phyloP scores from a whole-genome alignment of 2,797 vertebrate genomes.

The Melopsittacus undulatus region DNA sequence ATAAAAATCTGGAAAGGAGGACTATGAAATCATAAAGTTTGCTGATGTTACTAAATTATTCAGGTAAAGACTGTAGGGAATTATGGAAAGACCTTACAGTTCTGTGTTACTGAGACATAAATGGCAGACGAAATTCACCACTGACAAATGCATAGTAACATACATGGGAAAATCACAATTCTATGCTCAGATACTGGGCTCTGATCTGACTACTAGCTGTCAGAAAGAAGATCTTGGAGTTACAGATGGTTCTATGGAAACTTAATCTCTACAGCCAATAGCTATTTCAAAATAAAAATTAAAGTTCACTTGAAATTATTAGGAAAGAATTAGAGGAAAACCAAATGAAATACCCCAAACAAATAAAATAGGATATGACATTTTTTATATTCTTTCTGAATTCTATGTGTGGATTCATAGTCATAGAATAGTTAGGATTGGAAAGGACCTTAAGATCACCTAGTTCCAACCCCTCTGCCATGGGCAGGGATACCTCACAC shows the following conservation, averaged over 20 bases:
- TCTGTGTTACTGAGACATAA: not conserved
- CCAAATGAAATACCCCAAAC: not conserved
- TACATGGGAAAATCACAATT: not conserved
- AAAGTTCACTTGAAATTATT: not conserved
- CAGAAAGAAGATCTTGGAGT: not conserved
- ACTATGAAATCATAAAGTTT: not conserved
- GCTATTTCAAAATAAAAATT: not conserved
- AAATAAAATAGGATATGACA: not conserved
- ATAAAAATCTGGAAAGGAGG: not conserved
- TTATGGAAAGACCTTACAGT: not conserved
- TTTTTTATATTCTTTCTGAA: not conserved
- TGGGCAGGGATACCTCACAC: no score
- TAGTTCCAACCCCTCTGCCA: no score
- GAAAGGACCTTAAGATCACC: no score
- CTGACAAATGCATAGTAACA: not conserved
- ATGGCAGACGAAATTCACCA: not conserved
- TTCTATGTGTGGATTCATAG: not conserved
- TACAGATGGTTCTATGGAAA: not conserved
- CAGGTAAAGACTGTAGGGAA: not conserved
- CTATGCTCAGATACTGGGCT: not conserved
- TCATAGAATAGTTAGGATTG: no score
- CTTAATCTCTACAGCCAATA: not conserved
- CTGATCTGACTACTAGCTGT: not conserved
- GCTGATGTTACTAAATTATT: not conserved
- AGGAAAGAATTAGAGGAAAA: not conserved